Evolutionary conservation across 2,797 vertebrate genomes (phyloP), one percentile per base, ranked within the genome.

Genomic region (Chromobotia macracanthus): DNA sequence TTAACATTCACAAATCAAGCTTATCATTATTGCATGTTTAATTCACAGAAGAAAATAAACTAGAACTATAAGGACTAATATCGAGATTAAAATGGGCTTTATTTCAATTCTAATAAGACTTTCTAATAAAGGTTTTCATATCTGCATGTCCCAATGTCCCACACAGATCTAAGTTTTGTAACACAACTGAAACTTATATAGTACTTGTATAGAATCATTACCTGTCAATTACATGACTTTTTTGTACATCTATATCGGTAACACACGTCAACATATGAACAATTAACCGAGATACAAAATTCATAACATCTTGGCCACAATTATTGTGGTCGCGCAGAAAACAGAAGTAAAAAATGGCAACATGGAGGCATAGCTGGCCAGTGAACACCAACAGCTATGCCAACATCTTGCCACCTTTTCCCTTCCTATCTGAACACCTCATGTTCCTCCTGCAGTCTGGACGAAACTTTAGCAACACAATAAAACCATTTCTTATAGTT

Each of bases 321-420:
- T 41, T 65, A 9, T 7, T 65, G n/a, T 41, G 12, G 31, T 19
- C 12, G 19, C 44, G 83, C 50, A 56, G 85, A 4, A 61, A 79
- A 53, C 68, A 78, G 81, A 68, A 80, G 51, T n/a, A 73, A 84
- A 87, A 84, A 83, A 76, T 82, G 86, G 84, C 86, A 88, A 83
- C 83, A 84, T 85, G 79, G 74, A 83, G 75, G 86, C 87, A 88
- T 88, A 88, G 87, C 87, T 87, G 87, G 82, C 12, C 74, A 3
- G 1, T 23, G 16, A 83, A 83, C 51, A 78, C 79, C 83, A 81
- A 87, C 87, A 88, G 86, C 87, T 88, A 88, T 88, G 87, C 86
- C 87, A 87, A 87, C 84, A 88, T 88, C 87, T 88, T 88, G 87
- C 87, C 87, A 87, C 18, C 28, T 81, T 82, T 80, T 78, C 44